phyloP scores from a whole-genome alignment of 2,888 invertebrate species.

The Drosophila neonasuta region DNA sequence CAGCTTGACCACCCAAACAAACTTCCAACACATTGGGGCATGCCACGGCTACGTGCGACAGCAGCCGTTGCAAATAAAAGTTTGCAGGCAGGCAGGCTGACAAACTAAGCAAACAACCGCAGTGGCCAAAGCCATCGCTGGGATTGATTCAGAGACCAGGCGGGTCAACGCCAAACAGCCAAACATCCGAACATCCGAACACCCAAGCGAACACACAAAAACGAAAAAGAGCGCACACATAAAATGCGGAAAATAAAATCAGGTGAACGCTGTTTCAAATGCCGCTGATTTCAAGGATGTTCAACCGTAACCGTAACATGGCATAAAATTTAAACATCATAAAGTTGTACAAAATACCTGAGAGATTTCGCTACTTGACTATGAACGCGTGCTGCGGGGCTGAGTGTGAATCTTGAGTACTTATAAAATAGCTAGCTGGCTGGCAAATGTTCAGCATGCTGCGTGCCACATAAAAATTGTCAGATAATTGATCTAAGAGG shows the following conservation, averaged over 20 bases:
- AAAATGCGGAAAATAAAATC: constrained; percentile 30
- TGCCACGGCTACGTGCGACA: constrained; percentile 54
- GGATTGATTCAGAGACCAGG: constrained; percentile 27
- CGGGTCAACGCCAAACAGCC: constrained; percentile 6
- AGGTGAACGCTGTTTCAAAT: constrained; percentile 25
- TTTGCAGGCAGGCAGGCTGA: constrained; percentile 23
- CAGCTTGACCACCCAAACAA: constrained; percentile 64
- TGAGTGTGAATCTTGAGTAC: not conserved
- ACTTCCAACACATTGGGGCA: constrained; percentile 45
- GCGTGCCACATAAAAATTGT: constrained; percentile 36
- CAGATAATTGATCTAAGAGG: constrained; percentile 39
- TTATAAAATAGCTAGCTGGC: not conserved
- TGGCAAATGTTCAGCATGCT: constrained; percentile 7
- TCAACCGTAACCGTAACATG: constrained; percentile 43
- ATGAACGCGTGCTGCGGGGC: not conserved
- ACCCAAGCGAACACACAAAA: not conserved
- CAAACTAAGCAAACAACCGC: constrained; percentile 54
- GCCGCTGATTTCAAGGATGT: constrained; percentile 26
- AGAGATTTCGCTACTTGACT: constrained; percentile 32
- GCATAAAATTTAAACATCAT: constrained; percentile 58
- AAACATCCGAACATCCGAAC: not conserved
- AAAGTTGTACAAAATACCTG: constrained; percentile 53
- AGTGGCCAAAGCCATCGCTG: constrained; percentile 27
- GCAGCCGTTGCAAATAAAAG: constrained; percentile 60
- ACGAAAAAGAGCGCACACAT: not conserved